phyloP scores from a whole-genome alignment of 2,888 invertebrate species.

The Pherbina coryleti region DNA sequence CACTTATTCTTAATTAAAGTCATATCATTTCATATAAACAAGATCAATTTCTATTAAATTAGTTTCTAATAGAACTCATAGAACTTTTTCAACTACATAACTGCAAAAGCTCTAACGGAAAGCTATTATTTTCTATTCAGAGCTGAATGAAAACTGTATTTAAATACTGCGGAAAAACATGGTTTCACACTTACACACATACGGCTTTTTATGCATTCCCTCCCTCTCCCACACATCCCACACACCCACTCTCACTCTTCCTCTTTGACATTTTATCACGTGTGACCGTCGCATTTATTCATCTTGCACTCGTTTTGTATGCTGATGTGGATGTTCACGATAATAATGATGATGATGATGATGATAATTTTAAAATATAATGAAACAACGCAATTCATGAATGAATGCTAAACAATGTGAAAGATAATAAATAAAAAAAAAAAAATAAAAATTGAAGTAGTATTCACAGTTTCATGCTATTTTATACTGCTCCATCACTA shows the following conservation, averaged over 20 bases:
- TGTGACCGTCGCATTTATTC: neutral
- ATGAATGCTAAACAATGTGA: constrained; percentile 25
- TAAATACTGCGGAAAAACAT: no score
- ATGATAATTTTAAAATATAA: neutral
- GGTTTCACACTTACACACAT: neutral
- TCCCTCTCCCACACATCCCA: neutral
- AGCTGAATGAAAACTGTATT: neutral
- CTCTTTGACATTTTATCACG: constrained; percentile 6
- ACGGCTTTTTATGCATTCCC: neutral
- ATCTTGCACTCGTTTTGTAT: neutral
- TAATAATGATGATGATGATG: no score
- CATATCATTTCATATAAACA: no score
- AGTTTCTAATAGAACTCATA: no score
- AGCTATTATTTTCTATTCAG: no score
- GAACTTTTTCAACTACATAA: no score
- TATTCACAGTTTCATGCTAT: neutral
- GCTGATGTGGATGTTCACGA: neutral
- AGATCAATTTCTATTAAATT: no score
- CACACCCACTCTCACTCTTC: neutral
- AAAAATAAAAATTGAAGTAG: neutral
- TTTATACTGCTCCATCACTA: neutral
- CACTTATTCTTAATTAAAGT: no score
- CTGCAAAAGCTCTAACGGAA: no score
- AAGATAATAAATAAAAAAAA: no score
- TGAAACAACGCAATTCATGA: constrained; percentile 10